A percentile compares a stretch with the other conserved stretches of the same genome.
These are phyloP conservation scores for Bombus pyrosoma DNA, from an alignment of 1,140 invertebrate species.

Conservation along the genomic window DNA sequence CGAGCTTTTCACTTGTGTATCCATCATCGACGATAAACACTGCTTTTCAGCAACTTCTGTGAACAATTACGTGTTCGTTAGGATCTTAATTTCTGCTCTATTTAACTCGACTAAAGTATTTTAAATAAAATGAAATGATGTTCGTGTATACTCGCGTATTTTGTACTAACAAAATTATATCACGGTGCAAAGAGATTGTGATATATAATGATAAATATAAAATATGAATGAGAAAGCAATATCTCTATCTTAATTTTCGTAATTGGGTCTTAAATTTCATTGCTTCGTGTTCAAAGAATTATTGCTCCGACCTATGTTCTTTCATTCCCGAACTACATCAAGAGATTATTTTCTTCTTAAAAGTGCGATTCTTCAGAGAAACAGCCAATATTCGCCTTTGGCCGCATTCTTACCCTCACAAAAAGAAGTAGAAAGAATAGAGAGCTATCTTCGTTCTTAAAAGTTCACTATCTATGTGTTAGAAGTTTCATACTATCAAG, in stretches of 20 bases:
- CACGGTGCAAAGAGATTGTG: too few species aligned
- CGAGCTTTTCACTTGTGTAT: neutral
- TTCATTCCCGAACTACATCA: neutral
- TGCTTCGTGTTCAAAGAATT: neutral
- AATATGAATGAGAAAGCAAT: neutral
- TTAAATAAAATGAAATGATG: too few species aligned
- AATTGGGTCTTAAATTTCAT: neutral
- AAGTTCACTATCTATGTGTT: neutral
- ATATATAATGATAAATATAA: too few species aligned
- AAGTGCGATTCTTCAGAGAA: neutral
- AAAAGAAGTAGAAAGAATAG: neutral
- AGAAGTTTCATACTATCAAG: neutral
- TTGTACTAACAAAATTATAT: too few species aligned
- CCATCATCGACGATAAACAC: neutral
- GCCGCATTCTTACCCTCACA: neutral
- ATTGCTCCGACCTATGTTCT: neutral
- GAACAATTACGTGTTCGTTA: too few species aligned
- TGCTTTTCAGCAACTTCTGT: neutral
- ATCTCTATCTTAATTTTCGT: neutral
- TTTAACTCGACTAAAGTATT: too few species aligned
- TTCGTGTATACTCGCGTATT: too few species aligned
- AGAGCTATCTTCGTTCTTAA: neutral
- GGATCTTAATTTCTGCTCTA: neutral
- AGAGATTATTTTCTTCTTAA: neutral
- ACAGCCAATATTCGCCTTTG: constrained; percentile 3